Evolutionary conservation across 2,113 vertebrate genomes (phyloP), one percentile per base, ranked within the genome.

Genomic region (Hemibagrus wyckioides): DNA sequence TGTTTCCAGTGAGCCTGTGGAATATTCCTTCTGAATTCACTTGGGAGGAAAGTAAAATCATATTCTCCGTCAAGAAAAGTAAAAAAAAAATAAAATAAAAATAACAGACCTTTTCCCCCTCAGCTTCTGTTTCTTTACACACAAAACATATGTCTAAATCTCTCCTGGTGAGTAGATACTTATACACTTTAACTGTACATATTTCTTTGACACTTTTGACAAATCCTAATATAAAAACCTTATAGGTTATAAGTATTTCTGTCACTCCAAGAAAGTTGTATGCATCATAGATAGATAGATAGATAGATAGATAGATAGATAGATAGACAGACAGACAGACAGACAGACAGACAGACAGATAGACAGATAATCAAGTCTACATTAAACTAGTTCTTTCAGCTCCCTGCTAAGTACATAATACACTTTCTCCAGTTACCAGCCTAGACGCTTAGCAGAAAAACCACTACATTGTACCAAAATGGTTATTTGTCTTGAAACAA

Each of bases 21-120:
- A 80, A 80, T 80, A 80, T 80, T 80, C 77, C 21, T 80, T 80
- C 10, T 57, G 30, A 80, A 56, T 80, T 80, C 50, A 80, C 76
- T 50, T 3, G 6, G 44, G 76, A 56, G 76, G 30, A 54, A 80
- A 56, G n/a, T 54, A 33, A 36, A 80, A 80, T 56, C 50, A 80
- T 80, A 56, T 80, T 56, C n/a, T 80, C 50, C 9, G 11, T 80
- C 50, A 33, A 77, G 50, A 80, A 80, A 80, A 33, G n/a, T 21
- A 48, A 48, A 48, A 48, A 48, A 48, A 5, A 5, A 48, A 48
- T 8, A 48, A 48, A 48, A 48, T 4, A 44, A 44, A 44, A 44
- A 48, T n/a, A 36, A 80, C 25, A 77, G 13, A 7, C 14, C 0
- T 77, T 77, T 50, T 4, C 28, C 25, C 15, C 50, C n/a, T n/a